Evolutionary conservation across 2,797 vertebrate genomes (phyloP).

Genomic region (Champsocephalus gunnari): DNA sequence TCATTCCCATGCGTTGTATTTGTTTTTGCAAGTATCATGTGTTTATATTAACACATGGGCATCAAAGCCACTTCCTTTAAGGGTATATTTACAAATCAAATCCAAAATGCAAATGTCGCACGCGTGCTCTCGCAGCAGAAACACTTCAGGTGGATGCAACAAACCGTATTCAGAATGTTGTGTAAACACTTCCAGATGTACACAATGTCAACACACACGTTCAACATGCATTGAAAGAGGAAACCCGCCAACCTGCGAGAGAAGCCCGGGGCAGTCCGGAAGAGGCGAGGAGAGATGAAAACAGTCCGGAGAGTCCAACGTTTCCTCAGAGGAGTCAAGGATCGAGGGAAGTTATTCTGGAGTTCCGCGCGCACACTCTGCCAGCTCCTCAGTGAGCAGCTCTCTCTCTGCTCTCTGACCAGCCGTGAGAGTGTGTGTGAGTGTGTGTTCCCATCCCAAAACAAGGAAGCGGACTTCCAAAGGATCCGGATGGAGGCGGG

Average conservation of each 20-base stretch:
- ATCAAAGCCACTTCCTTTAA: too few relatives aligned
- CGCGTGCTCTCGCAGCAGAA: background rate
- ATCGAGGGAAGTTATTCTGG: background rate
- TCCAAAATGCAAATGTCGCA: background rate
- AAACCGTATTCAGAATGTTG: constrained; percentile 48
- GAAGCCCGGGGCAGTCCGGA: background rate
- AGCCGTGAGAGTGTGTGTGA: constrained; percentile 12
- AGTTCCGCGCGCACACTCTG: constrained; percentile 6
- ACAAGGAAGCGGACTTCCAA: constrained; percentile 58
- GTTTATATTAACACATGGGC: background rate
- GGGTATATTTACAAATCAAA: background rate
- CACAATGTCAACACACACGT: background rate
- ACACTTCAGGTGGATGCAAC: background rate
- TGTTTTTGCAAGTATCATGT: background rate
- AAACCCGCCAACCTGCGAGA: constrained; percentile 56
- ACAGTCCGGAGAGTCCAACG: constrained; percentile 18
- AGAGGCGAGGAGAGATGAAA: background rate
- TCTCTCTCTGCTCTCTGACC: constrained; percentile 46
- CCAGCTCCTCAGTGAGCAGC: constrained; percentile 50
- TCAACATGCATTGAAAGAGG: background rate
- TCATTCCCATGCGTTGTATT: background rate
- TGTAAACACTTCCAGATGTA: constrained; percentile 29
- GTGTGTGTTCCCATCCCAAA: constrained; percentile 31
- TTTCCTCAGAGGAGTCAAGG: background rate
- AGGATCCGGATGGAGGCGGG: constrained; percentile 35